phyloP scores from a whole-genome alignment of 2,113 vertebrate genomes.

The Dendrocopos noguchii region DNA sequence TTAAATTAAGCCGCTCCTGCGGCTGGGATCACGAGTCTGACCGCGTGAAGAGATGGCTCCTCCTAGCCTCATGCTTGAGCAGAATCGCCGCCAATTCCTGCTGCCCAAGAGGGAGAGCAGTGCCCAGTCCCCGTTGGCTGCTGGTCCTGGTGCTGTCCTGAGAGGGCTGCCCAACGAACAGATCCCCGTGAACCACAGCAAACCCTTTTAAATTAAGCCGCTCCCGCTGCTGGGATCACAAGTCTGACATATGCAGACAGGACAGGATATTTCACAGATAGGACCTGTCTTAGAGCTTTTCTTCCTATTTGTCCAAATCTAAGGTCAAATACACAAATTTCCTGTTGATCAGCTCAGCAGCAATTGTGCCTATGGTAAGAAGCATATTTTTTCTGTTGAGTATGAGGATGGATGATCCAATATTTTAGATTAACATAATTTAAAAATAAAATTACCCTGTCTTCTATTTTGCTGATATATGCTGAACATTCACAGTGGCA shows the following conservation, averaged over 20 bases:
- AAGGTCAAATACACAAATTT: not conserved
- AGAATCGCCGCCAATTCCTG: no score
- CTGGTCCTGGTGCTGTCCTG: no score
- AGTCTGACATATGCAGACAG: not conserved
- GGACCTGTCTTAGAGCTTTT: not conserved
- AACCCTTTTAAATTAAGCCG: no score
- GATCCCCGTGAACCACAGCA: no score
- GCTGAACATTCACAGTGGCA: not conserved
- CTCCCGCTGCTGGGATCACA: no score
- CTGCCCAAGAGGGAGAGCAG: no score
- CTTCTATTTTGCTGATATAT: not conserved
- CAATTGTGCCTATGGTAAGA: not conserved
- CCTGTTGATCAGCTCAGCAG: not conserved
- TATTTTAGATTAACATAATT: not conserved
- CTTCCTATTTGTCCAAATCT: not conserved
- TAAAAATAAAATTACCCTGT: not conserved
- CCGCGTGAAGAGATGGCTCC: no score
- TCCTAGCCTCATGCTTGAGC: no score
- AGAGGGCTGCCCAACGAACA: no score
- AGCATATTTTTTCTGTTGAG: not conserved
- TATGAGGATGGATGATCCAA: not conserved
- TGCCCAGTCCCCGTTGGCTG: no score
- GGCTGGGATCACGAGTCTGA: no score
- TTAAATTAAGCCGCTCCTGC: no score
- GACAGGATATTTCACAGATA: not conserved